These are phyloP conservation scores for Dicerorhinus sumatrensis DNA, from an alignment of 2,113 vertebrate species.

Conservation along the genomic window DNA sequence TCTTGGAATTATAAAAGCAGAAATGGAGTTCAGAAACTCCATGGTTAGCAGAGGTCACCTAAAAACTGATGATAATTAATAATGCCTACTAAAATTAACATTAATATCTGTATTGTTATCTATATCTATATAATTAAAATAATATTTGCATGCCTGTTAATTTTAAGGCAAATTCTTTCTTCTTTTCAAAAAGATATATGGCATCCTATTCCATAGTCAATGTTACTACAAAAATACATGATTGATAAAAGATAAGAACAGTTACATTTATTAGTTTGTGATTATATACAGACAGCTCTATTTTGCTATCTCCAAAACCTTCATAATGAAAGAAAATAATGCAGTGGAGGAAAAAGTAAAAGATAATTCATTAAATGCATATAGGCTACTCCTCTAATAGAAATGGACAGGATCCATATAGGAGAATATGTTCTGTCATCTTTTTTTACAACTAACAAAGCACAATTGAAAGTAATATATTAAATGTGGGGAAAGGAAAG, in stretches of 20 bases:
- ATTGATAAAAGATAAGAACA: neutral
- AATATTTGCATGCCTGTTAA: neutral
- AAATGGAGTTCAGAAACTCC: neutral
- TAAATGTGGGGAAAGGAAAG: neutral
- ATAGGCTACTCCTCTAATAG: neutral
- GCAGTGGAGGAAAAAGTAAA: neutral
- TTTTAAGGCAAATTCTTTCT: neutral
- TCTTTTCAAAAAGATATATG: neutral
- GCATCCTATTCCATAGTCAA: neutral
- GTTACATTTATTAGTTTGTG: neutral
- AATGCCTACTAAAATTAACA: neutral
- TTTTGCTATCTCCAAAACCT: neutral
- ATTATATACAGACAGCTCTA: neutral
- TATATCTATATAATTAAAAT: neutral
- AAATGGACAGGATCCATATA: neutral
- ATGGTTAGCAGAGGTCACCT: neutral
- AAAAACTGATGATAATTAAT: neutral
- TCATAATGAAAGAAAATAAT: conserved; percentile 2
- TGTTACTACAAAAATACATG: neutral
- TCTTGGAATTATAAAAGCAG: neutral
- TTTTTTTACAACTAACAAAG: neutral
- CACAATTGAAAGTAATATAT: neutral
- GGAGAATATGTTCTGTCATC: neutral
- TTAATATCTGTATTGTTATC: neutral
- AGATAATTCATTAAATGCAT: neutral